A percentile compares a stretch with the other conserved stretches of the same genome.
These are phyloP conservation scores for Nemopilema nomurai DNA, from an alignment of 30 jellyfish, hydroid and myxozoan genomes.

Conservation along the genomic window DNA sequence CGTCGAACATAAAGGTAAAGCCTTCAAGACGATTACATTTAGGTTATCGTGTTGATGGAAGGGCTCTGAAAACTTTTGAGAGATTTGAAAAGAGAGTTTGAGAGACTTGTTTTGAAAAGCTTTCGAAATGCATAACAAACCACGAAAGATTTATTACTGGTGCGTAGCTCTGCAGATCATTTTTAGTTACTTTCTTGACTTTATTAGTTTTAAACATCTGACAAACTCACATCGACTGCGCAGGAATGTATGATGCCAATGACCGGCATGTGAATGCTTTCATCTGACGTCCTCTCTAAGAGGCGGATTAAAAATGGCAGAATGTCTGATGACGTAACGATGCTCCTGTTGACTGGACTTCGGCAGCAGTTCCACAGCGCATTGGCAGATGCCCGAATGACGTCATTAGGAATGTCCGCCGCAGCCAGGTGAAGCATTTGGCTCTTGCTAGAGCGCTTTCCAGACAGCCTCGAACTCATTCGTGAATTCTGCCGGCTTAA, in stretches of 20 bases:
- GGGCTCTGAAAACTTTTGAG: no score
- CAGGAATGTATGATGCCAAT: conserved; percentile 57
- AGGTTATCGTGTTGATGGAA: no score
- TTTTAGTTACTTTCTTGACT: no score
- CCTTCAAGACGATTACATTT: no score
- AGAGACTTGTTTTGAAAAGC: no score
- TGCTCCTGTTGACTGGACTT: conserved; percentile 39
- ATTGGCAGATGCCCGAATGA: conserved; percentile 34
- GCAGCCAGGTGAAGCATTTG: conserved; percentile 8
- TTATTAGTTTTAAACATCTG: neutral
- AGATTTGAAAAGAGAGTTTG: no score
- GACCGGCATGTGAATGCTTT: conserved; percentile 31
- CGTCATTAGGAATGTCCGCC: conserved; percentile 25
- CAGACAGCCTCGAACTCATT: conserved; percentile 36
- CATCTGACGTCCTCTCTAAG: conserved; percentile 32
- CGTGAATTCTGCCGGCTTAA: conserved; percentile 44
- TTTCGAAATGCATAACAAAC: no score
- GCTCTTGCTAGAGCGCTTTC: conserved; percentile 39
- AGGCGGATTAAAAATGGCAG: conserved; percentile 54
- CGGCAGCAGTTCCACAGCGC: conserved; percentile 66
- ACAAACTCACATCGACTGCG: conserved; percentile 35
- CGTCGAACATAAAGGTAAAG: no score
- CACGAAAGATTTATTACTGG: no score
- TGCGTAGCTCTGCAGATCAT: no score
- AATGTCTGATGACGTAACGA: conserved; percentile 32